These are phyloP conservation scores for Papilio dardanus DNA, from an alignment of 1,140 invertebrate species.

Conservation along the genomic window DNA sequence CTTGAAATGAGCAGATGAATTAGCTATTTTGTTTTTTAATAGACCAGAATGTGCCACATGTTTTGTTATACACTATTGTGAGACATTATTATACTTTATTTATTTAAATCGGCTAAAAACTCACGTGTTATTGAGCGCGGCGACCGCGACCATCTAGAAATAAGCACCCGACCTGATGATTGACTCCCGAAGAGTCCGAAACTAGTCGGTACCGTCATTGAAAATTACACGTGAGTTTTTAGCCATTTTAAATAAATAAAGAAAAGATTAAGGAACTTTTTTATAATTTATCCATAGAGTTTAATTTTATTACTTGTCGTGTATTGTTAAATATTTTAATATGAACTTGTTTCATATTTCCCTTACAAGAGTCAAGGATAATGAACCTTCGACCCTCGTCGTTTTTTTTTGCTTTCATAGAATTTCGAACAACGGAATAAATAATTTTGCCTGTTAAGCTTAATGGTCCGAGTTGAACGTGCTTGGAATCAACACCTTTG, in stretches of 20 bases:
- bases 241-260: too few relatives aligned
- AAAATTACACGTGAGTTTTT: too few relatives aligned
- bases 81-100: too few relatives aligned
- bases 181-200: too few relatives aligned
- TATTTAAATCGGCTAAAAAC: too few relatives aligned
- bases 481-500: constrained; percentile 45
- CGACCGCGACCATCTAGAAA: too few relatives aligned
- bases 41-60: not conserved
- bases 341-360: not conserved
- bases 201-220: too few relatives aligned
- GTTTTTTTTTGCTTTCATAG: constrained; percentile 35
- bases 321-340: not conserved
- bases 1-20: not conserved
- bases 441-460: constrained; percentile 55
- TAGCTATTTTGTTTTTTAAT: not conserved
- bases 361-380: constrained; percentile 16
- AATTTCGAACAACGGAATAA: constrained; percentile 51
- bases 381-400: constrained; percentile 15
- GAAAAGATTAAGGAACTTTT: too few relatives aligned
- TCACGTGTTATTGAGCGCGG: too few relatives aligned
- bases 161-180: too few relatives aligned
- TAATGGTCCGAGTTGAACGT: constrained; percentile 51
- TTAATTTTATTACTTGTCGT: not conserved
- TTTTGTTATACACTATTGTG: too few relatives aligned
- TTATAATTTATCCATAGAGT: too few relatives aligned